Conservation (phyloP, 2,888 invertebrate species). For the Megamerina dolium region DNA sequence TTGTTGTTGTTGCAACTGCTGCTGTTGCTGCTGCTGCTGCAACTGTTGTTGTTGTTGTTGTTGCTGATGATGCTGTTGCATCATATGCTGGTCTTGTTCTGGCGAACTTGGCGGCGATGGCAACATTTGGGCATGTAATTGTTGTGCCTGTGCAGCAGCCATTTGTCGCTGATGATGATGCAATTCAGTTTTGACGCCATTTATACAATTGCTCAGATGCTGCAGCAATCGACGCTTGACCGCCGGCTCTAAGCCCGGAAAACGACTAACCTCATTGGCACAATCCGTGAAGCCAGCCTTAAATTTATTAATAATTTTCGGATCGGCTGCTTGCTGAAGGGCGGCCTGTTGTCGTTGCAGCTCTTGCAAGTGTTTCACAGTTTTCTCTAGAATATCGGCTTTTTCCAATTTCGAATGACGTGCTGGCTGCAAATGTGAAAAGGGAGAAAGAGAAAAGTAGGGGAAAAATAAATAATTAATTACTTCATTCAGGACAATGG, state of each 20-base stretch:
- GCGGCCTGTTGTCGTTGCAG: conserved; percentile 82
- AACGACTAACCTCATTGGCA: conserved; percentile 73
- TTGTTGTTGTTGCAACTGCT: conserved; percentile 26
- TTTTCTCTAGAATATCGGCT: conserved; percentile 92
- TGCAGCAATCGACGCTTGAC: conserved; percentile 68
- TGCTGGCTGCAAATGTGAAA: conserved; percentile 64
- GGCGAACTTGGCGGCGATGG: conserved; percentile 50
- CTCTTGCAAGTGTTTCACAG: conserved; percentile 86
- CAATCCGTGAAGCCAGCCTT: conserved; percentile 85
- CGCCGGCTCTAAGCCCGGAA: conserved; percentile 67
- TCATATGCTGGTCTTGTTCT: conserved; percentile 37
- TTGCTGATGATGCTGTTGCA: conserved; percentile 20
- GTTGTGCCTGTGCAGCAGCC: conserved; percentile 32
- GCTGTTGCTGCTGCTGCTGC: conserved; percentile 24
- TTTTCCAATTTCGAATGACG: conserved; percentile 93
- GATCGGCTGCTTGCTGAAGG: conserved; percentile 76
- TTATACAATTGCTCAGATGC: conserved; percentile 68
- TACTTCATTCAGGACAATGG: too few species aligned
- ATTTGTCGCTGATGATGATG: conserved; percentile 42
- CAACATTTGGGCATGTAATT: conserved; percentile 56
- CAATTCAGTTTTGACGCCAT: conserved; percentile 47
- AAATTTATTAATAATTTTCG: conserved; percentile 77
- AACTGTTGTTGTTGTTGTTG: conserved; percentile 8
- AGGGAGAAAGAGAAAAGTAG: conserved; percentile 6
- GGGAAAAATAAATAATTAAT: conserved; percentile 16